Conservation (phyloP, 2,888 invertebrate genomes). For the Lottia scabra region DNA sequence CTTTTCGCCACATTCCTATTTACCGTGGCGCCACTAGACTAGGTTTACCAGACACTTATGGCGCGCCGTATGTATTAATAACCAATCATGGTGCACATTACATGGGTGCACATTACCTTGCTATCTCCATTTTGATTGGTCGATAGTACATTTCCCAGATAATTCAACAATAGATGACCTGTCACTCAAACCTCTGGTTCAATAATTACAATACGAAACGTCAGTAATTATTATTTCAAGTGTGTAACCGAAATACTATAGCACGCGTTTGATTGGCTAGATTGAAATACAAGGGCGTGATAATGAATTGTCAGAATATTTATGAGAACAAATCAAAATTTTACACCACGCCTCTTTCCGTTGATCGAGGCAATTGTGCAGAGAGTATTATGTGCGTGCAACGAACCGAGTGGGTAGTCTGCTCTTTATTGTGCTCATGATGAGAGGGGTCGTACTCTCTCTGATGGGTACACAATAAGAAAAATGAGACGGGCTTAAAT, state of each 20-base stretch:
- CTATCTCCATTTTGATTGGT: slow-evolving; percentile 35
- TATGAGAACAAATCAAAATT: no score
- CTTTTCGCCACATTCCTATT: slow-evolving; percentile 16
- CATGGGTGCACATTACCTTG: slow-evolving; percentile 42
- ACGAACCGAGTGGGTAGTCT: neutral
- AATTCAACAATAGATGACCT: slow-evolving; percentile 35
- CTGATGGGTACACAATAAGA: neutral
- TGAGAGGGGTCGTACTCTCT: slow-evolving; percentile 3
- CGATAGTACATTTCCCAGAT: slow-evolving; percentile 24
- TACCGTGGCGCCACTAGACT: slow-evolving; percentile 39
- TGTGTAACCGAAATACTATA: neutral
- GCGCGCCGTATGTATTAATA: slow-evolving; percentile 47
- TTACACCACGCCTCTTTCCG: no score
- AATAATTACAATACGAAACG: neutral
- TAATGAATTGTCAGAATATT: no score
- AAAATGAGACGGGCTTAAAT: neutral
- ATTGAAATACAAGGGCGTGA: neutral
- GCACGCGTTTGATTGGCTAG: no score
- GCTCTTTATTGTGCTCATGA: neutral
- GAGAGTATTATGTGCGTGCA: neutral
- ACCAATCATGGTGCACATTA: slow-evolving; percentile 49
- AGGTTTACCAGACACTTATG: slow-evolving; percentile 37
- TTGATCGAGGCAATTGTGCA: no score
- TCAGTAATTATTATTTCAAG: neutral
- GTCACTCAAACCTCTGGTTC: slow-evolving; percentile 32